These are phyloP conservation scores for Icerya purchasi DNA, from an alignment of 2,888 invertebrate genomes.

Conservation along the genomic window DNA sequence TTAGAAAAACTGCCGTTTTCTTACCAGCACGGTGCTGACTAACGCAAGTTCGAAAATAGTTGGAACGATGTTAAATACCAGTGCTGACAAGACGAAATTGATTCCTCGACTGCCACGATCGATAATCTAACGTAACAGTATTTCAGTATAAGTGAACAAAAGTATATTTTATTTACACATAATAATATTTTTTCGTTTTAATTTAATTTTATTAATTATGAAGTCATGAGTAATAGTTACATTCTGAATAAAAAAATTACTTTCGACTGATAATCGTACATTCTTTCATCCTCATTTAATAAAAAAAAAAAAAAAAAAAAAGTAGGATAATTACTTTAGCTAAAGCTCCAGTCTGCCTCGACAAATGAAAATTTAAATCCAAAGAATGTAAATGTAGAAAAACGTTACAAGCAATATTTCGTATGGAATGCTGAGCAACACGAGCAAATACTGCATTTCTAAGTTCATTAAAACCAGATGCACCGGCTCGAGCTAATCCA, in stretches of 20 bases:
- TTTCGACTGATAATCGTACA: too few relatives aligned
- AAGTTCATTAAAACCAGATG: conserved; percentile 85
- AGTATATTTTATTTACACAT: too few relatives aligned
- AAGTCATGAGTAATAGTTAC: conserved; percentile 1
- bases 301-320: too few relatives aligned
- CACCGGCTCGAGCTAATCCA: conserved; percentile 74
- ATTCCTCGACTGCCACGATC: conserved; percentile 87
- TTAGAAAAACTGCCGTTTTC: too few relatives aligned
- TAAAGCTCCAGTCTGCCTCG: conserved; percentile 82
- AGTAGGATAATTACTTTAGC: conserved; percentile 59
- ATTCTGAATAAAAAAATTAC: neutral
- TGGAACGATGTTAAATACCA: conserved; percentile 94
- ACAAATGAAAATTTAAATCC: conserved; percentile 82
- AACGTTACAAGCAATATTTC: conserved; percentile 81
- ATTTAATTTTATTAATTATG: too few relatives aligned
- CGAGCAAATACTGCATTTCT: conserved; percentile 93
- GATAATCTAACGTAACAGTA: too few relatives aligned
- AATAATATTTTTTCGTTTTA: too few relatives aligned
- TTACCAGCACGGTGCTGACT: conserved; percentile 67
- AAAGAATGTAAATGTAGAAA: conserved; percentile 87
- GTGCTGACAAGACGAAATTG: conserved; percentile 84
- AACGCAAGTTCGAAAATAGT: conserved; percentile 81
- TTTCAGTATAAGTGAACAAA: too few relatives aligned
- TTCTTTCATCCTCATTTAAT: too few relatives aligned
- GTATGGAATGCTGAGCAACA: conserved; percentile 91